Percentiles rank a stretch among this genome's conserved stretches.
Evolutionary conservation across 2,797 vertebrate species (phyloP).

Genomic region (Pangasius mekongensis): DNA sequence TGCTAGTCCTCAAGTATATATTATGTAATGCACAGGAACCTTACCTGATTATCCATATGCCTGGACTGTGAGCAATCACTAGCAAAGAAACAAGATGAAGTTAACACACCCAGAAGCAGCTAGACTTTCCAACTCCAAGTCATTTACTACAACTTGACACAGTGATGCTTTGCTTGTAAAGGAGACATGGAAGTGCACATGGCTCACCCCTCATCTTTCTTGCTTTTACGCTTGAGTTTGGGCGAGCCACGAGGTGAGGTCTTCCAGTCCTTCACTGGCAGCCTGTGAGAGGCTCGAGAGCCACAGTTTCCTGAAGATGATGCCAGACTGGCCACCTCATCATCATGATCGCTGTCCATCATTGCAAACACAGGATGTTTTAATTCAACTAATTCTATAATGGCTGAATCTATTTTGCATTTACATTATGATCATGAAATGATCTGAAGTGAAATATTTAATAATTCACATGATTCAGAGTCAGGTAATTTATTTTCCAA

Average conservation of each 20-base stretch:
- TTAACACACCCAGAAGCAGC: not conserved
- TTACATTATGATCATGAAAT: not conserved
- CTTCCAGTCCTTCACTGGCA: constrained; percentile 95
- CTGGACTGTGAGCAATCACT: constrained; percentile 84
- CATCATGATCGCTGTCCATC: constrained; percentile 87
- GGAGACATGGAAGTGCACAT: not conserved
- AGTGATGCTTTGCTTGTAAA: not conserved
- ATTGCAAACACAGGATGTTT: not conserved
- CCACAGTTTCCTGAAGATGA: constrained; percentile 86
- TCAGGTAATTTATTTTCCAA: not conserved
- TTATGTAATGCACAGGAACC: constrained; percentile 29
- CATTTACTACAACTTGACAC: not conserved
- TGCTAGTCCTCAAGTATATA: not conserved
- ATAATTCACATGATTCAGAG: not conserved
- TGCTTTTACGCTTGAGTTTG: constrained; percentile 88
- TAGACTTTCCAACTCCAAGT: not conserved
- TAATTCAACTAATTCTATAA: not conserved
- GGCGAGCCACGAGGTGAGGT: constrained; percentile 88
- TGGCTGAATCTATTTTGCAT: not conserved
- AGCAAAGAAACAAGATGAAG: constrained; percentile 23
- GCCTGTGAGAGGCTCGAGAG: constrained; percentile 83
- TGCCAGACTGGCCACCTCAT: constrained; percentile 91
- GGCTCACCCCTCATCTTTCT: constrained; percentile 87
- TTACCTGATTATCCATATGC: constrained; percentile 84
- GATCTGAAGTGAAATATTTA: not conserved